Conservation (phyloP, 2,888 invertebrate genomes). For the Colostygia pectinataria region DNA sequence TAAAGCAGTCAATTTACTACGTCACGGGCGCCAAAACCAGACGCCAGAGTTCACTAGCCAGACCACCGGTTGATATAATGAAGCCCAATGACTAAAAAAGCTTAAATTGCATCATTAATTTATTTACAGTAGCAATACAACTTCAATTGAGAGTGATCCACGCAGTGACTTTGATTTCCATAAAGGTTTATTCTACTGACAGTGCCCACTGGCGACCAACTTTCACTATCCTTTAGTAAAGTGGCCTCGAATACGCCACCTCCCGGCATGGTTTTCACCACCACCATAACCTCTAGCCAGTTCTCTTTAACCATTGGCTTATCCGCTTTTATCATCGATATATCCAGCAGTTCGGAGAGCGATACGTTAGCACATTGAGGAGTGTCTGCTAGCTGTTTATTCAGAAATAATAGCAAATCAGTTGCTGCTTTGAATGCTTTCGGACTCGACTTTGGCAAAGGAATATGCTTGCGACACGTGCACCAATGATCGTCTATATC, state of each 20-base stretch:
- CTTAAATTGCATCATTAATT: too few relatives aligned
- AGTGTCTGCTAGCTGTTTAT: conserved; percentile 82
- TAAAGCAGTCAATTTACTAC: too few relatives aligned
- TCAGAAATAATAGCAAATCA: conserved; percentile 85
- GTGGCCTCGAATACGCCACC: conserved; percentile 91
- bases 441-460: conserved; percentile 78
- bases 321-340: conserved; percentile 82
- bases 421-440: conserved; percentile 83
- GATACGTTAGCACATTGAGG: conserved; percentile 86
- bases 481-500: conserved; percentile 94
- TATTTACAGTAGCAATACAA: conserved; percentile 89
- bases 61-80: too few relatives aligned
- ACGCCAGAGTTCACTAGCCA: too few relatives aligned
- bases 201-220: conserved; percentile 85
- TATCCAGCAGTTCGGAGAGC: conserved; percentile 85
- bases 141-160: conserved; percentile 88
- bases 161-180: conserved; percentile 89
- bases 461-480: conserved; percentile 88
- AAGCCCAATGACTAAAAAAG: too few relatives aligned
- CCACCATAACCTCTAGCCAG: conserved; percentile 85
- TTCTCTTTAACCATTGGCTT: conserved; percentile 60
- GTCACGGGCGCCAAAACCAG: too few relatives aligned
- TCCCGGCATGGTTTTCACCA: conserved; percentile 86
- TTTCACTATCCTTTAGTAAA: conserved; percentile 61
- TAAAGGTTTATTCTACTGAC: conserved; percentile 91